Evolutionary conservation across 92 coral and sea anemone species (phyloP).

Genomic region (Phenganax stokvisi): DNA sequence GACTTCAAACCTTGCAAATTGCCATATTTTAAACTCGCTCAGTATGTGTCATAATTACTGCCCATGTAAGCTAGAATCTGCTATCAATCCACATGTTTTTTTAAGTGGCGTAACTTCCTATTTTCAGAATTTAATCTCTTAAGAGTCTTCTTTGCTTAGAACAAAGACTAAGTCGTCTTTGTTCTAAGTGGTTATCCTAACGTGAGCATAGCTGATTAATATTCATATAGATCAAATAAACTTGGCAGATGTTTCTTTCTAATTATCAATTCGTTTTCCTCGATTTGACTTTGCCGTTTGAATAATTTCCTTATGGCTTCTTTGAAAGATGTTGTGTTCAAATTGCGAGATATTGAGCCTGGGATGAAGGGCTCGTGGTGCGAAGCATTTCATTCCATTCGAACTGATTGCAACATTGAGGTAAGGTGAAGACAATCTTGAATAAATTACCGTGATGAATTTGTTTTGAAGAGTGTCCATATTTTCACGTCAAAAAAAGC

Average conservation of each 20-base stretch:
- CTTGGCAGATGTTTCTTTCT: conserved; percentile 10
- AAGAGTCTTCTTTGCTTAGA: too few relatives aligned
- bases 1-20: too few relatives aligned
- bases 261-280: conserved; percentile 22
- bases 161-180: too few relatives aligned
- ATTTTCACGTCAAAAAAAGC: neutral
- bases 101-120: too few relatives aligned
- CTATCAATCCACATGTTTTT: too few relatives aligned
- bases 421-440: conserved; percentile 17
- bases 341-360: conserved; percentile 55
- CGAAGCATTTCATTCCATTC: conserved; percentile 43
- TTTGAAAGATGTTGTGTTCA: conserved; percentile 41
- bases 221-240: conserved; percentile 11
- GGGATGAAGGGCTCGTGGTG: conserved; percentile 54
- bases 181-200: too few relatives aligned
- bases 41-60: too few relatives aligned
- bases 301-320: conserved; percentile 22
- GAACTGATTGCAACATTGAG: conserved; percentile 41
- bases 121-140: too few relatives aligned
- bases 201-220: conserved; percentile 12
- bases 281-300: neutral
- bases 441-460: neutral
- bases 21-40: too few relatives aligned
- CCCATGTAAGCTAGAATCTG: too few relatives aligned
- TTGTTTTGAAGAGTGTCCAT: neutral